Evolutionary conservation across 23 tunicate species (phyloP), one percentile per base, ranked within the genome.

Genomic region (Aplidium turbinatum): DNA sequence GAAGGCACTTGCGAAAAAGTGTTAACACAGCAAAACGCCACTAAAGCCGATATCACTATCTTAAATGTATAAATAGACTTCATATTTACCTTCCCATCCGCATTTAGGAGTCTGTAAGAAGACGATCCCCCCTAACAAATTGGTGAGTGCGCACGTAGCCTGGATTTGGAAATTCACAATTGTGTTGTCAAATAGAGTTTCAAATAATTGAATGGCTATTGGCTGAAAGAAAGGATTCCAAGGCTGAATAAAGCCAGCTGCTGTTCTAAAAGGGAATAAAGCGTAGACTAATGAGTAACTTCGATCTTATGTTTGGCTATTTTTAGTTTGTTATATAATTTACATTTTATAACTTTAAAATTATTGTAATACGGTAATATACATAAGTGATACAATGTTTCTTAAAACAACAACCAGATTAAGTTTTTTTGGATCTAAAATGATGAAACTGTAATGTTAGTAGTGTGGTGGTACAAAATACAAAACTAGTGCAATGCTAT

Each of bases 141-240:
- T 36, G 24, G 87, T 63, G 30, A 52, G 9, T 2, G 77, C 33
- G 69, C 94, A 87, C 7, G 63, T 46, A 18, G 72, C 63, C 31
- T 28, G 27, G 45, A 67, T 47, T 11, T 61, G 62, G 38, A 69
- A 70, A 54, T 82, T 57, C 25, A 77, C 6, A 19, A 1, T 30
- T 3, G 68, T 58, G n/a, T n/a, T n/a, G 62, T 85, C 69, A 23
- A 85, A 57, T 0, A 46, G 70, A 7, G 27, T 38, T 54, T 75
- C 64, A 50, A 84, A 91, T 21, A 84, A n/a, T 13, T 79, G 62
- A 23, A 83, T 64, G n/a, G 84, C 68, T 3, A 70, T 63, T 56
- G 55, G 29, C 19, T 72, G 79, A 57, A 63, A 91, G 54, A 79
- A 91, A 11, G 97, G 82, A 58, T 79, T 78, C 85, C 90, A 91